Evolutionary conservation across 1,140 invertebrate genomes (phyloP), one percentile per base, ranked within the genome.

Genomic region (Paralvinella palmiformis): DNA sequence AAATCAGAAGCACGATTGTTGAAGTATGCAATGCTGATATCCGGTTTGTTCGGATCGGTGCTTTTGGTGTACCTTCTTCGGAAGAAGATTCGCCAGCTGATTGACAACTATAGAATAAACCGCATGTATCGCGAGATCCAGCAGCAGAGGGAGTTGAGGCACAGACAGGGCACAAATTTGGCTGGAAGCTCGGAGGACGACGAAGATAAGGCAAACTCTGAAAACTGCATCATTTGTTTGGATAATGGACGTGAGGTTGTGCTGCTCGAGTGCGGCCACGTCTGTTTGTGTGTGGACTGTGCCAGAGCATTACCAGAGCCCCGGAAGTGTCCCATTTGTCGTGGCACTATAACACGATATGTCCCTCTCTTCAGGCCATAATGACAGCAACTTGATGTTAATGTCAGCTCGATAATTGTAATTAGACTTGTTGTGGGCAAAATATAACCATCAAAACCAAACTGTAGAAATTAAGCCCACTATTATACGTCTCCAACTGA

Each of bases 211-310:
- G n/a, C n/a, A n/a, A n/a, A n/a, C n/a, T 27, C 27, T 6, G 60
- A 69, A 7, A 62, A 63, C 5, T 83, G 81, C 66, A 74, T 82
- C 5, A 69, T 83, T 5, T 83, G 81, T 68, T 59, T 81, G 48
- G 66, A 65, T 1, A 78, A 79, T 68, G 69, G 68, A 2, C 65
- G 79, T 6, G 77, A 81, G 59, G 71, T 83, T 13, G 67, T 81
- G 13, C 61, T 79, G 24, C 61, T 81, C 31, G 69, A 78, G 22
- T 83, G 81, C 69, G 77, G 80, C 24, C 81, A 83, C 70, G 67
- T 81, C 15, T 79, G 79, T 68, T 48, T 80, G 24, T 83, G 81
- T 71, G 65, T 68, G 7, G 72, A 78, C 35, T 83, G 81, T 71
- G 74, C 73, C 5, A 62, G 73, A 41, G 41, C 55, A 13, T 62